A percentile compares a stretch with the other conserved stretches of the same genome.
Conservation (phyloP, 2,888 invertebrate genomes). For the Hybos culiciformis region DNA sequence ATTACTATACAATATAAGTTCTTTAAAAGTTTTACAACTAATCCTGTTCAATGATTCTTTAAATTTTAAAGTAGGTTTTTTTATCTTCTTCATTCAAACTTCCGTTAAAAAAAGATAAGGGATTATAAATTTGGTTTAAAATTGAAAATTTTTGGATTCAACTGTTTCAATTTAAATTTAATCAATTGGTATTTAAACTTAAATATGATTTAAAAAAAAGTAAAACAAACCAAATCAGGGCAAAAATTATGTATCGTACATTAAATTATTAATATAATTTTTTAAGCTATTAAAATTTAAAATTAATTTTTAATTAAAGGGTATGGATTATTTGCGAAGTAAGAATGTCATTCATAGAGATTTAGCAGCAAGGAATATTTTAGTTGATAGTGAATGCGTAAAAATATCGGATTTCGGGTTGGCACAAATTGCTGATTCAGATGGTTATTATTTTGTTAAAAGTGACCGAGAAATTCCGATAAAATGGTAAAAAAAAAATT, state of each 20-base stretch:
- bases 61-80: too few species aligned
- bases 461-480: conserved; percentile 65
- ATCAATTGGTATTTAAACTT: background rate
- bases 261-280: conserved; percentile 2
- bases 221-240: too few species aligned
- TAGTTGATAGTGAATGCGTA: conserved; percentile 68
- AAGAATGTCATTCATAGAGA: conserved; percentile 80
- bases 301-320: conserved; percentile 37
- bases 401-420: conserved; percentile 91
- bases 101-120: too few species aligned
- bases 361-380: conserved; percentile 76
- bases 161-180: background rate
- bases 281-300: conserved; percentile 4
- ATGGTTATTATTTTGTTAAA: conserved; percentile 66
- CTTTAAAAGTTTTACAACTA: too few species aligned
- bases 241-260: too few species aligned
- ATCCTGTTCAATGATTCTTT: too few species aligned
- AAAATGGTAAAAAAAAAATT: conserved; percentile 53
- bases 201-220: background rate
- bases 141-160: too few species aligned
- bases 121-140: too few species aligned
- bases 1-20: background rate
- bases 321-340: conserved; percentile 77
- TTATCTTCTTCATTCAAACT: too few species aligned
- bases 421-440: conserved; percentile 65